A percentile compares a stretch with the other conserved stretches of the same genome.
Conservation (phyloP, 2,888 invertebrate species). For the Chloroclystis v-ata region DNA sequence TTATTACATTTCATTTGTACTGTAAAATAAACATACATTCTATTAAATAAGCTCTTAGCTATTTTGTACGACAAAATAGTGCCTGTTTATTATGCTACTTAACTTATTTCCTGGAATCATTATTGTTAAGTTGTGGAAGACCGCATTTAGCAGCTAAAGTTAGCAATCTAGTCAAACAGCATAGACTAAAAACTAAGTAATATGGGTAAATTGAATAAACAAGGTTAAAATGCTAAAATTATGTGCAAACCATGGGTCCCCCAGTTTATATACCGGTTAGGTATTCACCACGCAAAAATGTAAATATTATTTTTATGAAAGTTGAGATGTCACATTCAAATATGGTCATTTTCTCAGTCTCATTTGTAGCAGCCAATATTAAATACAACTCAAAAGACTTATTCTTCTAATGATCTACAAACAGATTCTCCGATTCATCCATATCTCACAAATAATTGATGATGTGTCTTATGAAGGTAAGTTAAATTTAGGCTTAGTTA, state of each 20-base stretch:
- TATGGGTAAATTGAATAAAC: conserved; percentile 4
- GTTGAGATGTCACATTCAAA: conserved; percentile 22
- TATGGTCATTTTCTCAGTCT: conserved; percentile 30
- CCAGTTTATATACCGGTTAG: not conserved
- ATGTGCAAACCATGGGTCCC: conserved; percentile 15
- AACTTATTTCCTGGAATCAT: conserved; percentile 15
- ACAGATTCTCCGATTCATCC: not conserved
- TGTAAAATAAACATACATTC: conserved; percentile 23
- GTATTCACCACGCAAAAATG: conserved; percentile 9
- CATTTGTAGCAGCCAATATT: conserved; percentile 30
- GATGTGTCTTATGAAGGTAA: not conserved
- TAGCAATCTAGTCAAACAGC: not conserved
- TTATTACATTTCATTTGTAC: conserved; percentile 24
- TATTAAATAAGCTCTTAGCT: conserved; percentile 20
- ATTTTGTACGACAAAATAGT: conserved; percentile 33
- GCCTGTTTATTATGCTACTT: conserved; percentile 28
- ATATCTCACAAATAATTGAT: not conserved
- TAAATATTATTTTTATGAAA: conserved; percentile 16
- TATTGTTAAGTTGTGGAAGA: conserved; percentile 27
- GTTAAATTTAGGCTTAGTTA: no score
- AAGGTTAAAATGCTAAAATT: conserved; percentile 20
- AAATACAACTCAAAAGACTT: conserved; percentile 17
- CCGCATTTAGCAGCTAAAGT: conserved; percentile 9
- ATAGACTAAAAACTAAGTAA: not conserved
- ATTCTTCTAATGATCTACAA: conserved; percentile 10